These are phyloP conservation scores for Automeris io DNA, from an alignment of 2,888 invertebrate genomes.

Conservation along the genomic window DNA sequence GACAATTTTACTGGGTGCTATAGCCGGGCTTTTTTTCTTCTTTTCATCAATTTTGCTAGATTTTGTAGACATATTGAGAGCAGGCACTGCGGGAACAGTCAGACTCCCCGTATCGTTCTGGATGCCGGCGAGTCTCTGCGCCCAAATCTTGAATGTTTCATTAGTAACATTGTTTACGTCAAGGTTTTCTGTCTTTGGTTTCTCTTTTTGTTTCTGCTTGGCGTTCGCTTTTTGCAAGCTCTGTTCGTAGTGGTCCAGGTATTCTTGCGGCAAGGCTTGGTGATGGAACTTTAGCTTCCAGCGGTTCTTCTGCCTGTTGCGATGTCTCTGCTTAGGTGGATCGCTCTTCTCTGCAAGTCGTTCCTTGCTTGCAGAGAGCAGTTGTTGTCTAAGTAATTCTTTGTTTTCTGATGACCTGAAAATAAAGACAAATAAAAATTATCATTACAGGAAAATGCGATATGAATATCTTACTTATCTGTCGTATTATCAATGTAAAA, in stretches of 20 bases:
- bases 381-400: slow-evolving; percentile 61
- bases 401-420: slow-evolving; percentile 65
- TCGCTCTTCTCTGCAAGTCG: slow-evolving; percentile 45
- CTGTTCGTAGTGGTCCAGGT: slow-evolving; percentile 87
- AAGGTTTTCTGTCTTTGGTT: slow-evolving; percentile 53
- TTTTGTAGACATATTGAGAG: slow-evolving; percentile 40
- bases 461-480: no score
- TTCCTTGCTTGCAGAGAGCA: slow-evolving; percentile 61
- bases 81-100: slow-evolving; percentile 39
- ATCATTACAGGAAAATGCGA: no score
- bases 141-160: slow-evolving; percentile 84
- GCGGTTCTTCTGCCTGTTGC: slow-evolving; percentile 79
- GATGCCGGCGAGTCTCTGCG: slow-evolving; percentile 84
- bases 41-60: slow-evolving; percentile 43
- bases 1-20: slow-evolving; percentile 71
- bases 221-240: slow-evolving; percentile 77
- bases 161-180: slow-evolving; percentile 69
- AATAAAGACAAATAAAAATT: no score
- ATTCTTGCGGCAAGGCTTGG: slow-evolving; percentile 86
- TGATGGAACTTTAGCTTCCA: slow-evolving; percentile 89
- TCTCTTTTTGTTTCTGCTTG: slow-evolving; percentile 42
- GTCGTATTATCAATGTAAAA: no score
- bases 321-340: slow-evolving; percentile 49
- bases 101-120: slow-evolving; percentile 74
- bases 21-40: slow-evolving; percentile 56